Percentiles rank a stretch among this genome's conserved stretches.
Conservation (phyloP, 2,113 vertebrate species). For the human region GRCh38 chr12:22800001-22800500, state of each 20-base stretch:
- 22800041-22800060: neutral
- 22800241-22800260: neutral
- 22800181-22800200: too few relatives aligned
- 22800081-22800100: neutral
- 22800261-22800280: neutral
- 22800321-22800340: neutral
- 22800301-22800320: neutral
- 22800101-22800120: neutral
- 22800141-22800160: neutral
- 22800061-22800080: neutral
- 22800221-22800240: neutral
- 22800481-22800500: neutral
- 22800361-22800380: neutral
- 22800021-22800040: neutral
- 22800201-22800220: neutral
- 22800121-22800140: fast-evolving
- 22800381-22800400: neutral
- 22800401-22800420: neutral
- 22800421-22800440: neutral
- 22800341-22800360: neutral
- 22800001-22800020: neutral
- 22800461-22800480: neutral
- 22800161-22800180: neutral
- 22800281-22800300: neutral
- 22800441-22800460: neutral